These are phyloP conservation scores for Lepidonotus clava DNA, from an alignment of 2,888 invertebrate species.

Conservation along the genomic window DNA sequence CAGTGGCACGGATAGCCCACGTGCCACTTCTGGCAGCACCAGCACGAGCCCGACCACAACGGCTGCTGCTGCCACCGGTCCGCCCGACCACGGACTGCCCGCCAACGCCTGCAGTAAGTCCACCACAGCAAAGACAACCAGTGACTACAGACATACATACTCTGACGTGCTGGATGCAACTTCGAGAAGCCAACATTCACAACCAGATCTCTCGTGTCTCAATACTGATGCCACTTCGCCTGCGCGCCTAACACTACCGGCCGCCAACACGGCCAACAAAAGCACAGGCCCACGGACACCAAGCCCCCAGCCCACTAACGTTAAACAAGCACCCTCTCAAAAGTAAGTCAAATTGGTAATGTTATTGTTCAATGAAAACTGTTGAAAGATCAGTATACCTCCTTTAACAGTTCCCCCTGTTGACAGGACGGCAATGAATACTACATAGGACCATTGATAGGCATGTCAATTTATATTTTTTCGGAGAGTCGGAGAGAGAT, in stretches of 20 bases:
- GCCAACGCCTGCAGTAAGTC: neutral
- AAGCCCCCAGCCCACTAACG: conserved; percentile 11
- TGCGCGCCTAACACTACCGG: conserved; percentile 3
- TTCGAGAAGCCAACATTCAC: conserved; percentile 82
- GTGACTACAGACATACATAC: too few species aligned
- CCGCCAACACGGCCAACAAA: neutral
- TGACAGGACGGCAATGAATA: too few species aligned
- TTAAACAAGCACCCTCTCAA: neutral
- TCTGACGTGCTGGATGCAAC: neutral
- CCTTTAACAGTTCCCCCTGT: too few species aligned
- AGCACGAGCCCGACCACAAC: conserved; percentile 6
- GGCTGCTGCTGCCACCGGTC: neutral
- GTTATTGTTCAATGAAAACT: too few species aligned
- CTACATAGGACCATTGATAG: too few species aligned
- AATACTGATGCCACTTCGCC: conserved; percentile 21
- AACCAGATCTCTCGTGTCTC: conserved; percentile 86
- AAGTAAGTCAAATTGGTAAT: conserved; percentile 18
- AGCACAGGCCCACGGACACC: conserved; percentile 10
- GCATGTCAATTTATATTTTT: too few species aligned
- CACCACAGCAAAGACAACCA: neutral
- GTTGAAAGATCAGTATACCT: too few species aligned
- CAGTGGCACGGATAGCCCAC: neutral
- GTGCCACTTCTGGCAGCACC: neutral
- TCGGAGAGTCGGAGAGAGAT: too few species aligned
- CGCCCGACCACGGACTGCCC: neutral